These are phyloP conservation scores for Corythornis madagascariensis DNA, from an alignment of 2,113 vertebrate genomes.

Conservation along the genomic window DNA sequence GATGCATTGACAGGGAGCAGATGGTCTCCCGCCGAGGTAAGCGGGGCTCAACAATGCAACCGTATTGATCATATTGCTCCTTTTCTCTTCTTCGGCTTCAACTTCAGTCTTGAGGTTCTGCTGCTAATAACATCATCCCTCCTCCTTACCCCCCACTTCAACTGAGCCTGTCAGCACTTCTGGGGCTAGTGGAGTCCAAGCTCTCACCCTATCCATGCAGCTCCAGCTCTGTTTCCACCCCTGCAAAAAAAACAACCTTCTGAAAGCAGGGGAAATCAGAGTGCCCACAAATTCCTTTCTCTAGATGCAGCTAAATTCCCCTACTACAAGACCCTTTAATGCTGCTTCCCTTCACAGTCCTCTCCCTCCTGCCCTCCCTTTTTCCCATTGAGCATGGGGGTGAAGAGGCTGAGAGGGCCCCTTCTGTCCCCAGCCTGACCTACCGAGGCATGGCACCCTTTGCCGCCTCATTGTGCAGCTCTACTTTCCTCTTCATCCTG, in stretches of 20 bases:
- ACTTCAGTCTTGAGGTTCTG: constrained; percentile 61
- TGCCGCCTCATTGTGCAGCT: not conserved
- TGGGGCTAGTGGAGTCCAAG: not conserved
- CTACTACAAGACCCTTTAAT: not conserved
- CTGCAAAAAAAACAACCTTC: not conserved
- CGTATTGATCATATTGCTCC: constrained; percentile 89
- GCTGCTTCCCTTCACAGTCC: accelerated
- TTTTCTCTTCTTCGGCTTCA: constrained; percentile 69
- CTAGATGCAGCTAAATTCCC: not conserved
- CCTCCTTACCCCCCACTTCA: not conserved
- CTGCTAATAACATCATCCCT: not conserved
- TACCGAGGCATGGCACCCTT: not conserved
- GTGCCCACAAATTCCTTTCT: not conserved
- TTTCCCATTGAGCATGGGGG: not conserved
- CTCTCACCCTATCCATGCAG: not conserved
- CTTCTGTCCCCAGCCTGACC: not conserved
- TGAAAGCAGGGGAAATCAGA: not conserved
- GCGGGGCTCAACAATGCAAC: constrained; percentile 87
- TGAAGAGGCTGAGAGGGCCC: not conserved
- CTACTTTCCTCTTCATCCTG: not conserved
- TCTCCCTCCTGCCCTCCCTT: not conserved
- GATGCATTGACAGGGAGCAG: constrained; percentile 99
- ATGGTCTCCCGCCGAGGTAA: constrained; percentile 98
- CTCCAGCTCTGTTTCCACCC: not conserved
- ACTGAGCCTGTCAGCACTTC: not conserved